These are phyloP conservation scores for Leiothrix lutea DNA, from an alignment of 2,113 vertebrate species.

Conservation along the genomic window DNA sequence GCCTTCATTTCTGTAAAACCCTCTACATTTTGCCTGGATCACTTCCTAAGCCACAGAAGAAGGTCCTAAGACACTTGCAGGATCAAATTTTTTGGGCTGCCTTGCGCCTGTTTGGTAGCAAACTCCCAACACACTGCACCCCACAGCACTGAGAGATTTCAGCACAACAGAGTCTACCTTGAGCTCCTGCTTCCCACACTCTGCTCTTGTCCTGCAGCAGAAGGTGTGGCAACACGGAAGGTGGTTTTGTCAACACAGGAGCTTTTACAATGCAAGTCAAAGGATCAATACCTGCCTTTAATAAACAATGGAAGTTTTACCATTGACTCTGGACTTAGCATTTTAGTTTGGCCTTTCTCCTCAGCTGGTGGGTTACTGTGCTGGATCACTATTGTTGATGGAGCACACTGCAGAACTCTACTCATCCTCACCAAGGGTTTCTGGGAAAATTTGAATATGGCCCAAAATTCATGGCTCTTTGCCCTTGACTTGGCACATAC, in stretches of 20 bases:
- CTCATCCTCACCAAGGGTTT: neutral
- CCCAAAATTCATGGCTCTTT: neutral
- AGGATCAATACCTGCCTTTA: neutral
- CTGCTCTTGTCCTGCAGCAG: neutral
- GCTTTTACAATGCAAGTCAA: neutral
- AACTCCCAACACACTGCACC: neutral
- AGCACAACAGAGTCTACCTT: accelerated
- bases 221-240: neutral
- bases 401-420: neutral
- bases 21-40: neutral
- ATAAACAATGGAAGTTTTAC: neutral
- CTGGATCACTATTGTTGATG: neutral
- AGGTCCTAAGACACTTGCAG: neutral
- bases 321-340: neutral
- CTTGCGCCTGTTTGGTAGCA: neutral
- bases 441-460: neutral
- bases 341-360: neutral
- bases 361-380: neutral
- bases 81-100: neutral
- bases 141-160: accelerated
- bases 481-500: neutral
- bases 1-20: neutral
- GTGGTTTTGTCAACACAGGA: neutral
- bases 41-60: neutral
- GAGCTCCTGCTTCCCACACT: neutral